phyloP scores from a whole-genome alignment of 2,113 vertebrate species.

The Isichthys henryi region DNA sequence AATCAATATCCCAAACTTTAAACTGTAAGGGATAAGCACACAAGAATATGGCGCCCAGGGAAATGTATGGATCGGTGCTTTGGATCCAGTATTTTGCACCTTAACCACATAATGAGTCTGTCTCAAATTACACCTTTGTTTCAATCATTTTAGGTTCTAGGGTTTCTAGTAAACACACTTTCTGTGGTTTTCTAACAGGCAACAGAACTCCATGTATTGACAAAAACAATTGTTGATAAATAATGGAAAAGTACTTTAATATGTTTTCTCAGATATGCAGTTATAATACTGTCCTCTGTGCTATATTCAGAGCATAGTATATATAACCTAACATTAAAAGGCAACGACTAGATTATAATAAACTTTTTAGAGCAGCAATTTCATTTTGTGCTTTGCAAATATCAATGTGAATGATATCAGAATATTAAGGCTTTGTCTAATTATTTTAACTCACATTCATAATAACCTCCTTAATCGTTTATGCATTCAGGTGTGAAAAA shows the following conservation, averaged over 20 bases:
- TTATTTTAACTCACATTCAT: background rate
- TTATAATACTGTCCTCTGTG: background rate
- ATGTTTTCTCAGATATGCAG: background rate
- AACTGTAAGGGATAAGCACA: conserved; percentile 1
- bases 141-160: background rate
- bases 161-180: background rate
- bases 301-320: background rate
- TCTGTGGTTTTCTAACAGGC: background rate
- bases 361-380: background rate
- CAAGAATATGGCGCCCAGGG: background rate
- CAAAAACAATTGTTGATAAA: background rate
- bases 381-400: background rate
- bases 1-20: background rate
- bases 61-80: background rate
- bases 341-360: background rate
- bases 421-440: background rate
- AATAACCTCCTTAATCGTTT: background rate
- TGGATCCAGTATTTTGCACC: background rate
- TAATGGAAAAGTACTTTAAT: background rate
- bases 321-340: background rate
- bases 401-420: background rate
- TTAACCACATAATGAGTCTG: background rate
- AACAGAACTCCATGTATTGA: background rate
- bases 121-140: background rate
- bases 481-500: background rate